These are phyloP conservation scores for Dicyrtomina minuta DNA, from an alignment of 2,888 invertebrate species.

Conservation along the genomic window DNA sequence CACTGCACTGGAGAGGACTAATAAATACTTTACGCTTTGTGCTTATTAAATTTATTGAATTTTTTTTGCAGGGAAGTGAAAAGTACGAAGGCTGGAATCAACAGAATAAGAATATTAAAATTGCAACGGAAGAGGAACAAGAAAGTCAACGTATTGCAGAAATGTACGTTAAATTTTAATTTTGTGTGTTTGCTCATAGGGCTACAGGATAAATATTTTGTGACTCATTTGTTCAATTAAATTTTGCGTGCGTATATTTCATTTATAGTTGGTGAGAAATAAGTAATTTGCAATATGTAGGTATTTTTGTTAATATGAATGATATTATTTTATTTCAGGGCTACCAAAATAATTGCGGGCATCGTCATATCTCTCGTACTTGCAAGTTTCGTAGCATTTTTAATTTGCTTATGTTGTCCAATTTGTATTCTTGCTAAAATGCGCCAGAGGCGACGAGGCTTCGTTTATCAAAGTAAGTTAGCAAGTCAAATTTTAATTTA, in stretches of 20 bases:
- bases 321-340: too few relatives aligned
- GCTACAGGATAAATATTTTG: too few relatives aligned
- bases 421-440: conserved; percentile 49
- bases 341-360: conserved; percentile 34
- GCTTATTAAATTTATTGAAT: too few relatives aligned
- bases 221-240: too few relatives aligned
- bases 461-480: conserved; percentile 44
- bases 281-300: neutral
- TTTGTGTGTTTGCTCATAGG: too few relatives aligned
- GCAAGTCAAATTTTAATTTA: neutral
- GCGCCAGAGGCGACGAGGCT: conserved; percentile 42
- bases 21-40: too few relatives aligned
- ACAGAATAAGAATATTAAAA: neutral
- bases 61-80: too few relatives aligned
- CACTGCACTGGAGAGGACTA: too few relatives aligned
- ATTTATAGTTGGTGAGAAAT: neutral
- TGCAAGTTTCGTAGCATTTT: conserved; percentile 34
- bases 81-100: too few relatives aligned
- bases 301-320: neutral
- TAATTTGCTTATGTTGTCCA: conserved; percentile 49
- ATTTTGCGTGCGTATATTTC: too few relatives aligned
- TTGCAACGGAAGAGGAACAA: neutral
- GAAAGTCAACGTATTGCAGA: neutral
- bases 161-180: neutral
- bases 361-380: conserved; percentile 36